Evolutionary conservation across 2,113 vertebrate species (phyloP).

Genomic region (Labrus mixtus): DNA sequence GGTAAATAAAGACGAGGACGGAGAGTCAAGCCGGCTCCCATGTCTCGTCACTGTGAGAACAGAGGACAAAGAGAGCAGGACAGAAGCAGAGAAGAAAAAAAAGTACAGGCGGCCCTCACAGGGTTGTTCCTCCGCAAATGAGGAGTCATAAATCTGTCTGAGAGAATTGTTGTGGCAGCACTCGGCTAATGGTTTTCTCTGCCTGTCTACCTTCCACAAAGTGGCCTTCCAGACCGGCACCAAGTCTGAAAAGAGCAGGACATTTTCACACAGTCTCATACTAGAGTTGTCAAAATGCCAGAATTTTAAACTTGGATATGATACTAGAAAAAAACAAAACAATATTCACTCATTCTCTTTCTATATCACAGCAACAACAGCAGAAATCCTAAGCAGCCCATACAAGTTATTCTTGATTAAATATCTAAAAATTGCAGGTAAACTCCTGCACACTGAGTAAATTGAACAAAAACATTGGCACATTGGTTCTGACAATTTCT

Average conservation of each 20-base stretch:
- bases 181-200: conserved; percentile 53
- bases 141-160: conserved; percentile 51
- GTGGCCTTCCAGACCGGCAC: background rate
- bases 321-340: too few species aligned
- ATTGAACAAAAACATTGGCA: too few species aligned
- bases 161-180: conserved; percentile 46
- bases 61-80: conserved; percentile 26
- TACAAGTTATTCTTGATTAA: too few species aligned
- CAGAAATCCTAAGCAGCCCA: too few species aligned
- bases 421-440: too few species aligned
- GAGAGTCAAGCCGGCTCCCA: background rate
- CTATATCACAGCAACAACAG: too few species aligned
- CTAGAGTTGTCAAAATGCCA: too few species aligned
- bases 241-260: conserved; percentile 27
- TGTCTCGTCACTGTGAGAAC: conserved; percentile 19
- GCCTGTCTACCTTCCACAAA: conserved; percentile 24
- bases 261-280: conserved; percentile 12
- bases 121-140: conserved; percentile 34
- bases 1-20: conserved; percentile 21
- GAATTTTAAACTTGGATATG: too few species aligned
- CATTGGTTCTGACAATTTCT: too few species aligned
- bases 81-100: conserved; percentile 13
- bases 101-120: conserved; percentile 15
- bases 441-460: too few species aligned
- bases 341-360: too few species aligned